Evolutionary conservation across 2,797 vertebrate species (phyloP), one percentile per base, ranked within the genome.

Genomic region (Sebastes minor): DNA sequence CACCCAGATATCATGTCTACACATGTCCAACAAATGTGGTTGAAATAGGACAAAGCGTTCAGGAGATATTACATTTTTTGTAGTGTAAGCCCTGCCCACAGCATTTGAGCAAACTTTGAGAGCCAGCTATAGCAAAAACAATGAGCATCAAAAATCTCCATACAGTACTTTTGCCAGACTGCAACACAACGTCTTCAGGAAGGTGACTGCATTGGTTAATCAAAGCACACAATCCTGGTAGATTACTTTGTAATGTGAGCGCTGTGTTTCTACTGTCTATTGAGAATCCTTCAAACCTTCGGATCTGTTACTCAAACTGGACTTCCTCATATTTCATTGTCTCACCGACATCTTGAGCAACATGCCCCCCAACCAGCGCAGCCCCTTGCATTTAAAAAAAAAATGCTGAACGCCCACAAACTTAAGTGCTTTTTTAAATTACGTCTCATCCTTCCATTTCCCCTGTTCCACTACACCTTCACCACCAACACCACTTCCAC

Each of bases 401-500:
- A 38, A 38, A 65, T n/a, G 30, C 60, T 81, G 55, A 68, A 70
- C 4, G 7, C 18, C 56, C 30, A 42, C 28, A 23, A 68, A 56
- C 72, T 59, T 64, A 23, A 9, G 23, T 28, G 53, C 30, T 78
- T 84, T 76, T 71, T 71, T 76, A 10, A 61, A 76, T 78, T 75
- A 32, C 1, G 14, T 68, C n/a, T 82, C 57, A 80, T 69, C 71
- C 57, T 46, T 30, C 38, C 69, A 22, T 49, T 56, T 22, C 61
- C 61, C 6, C 6, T 2, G n/a, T 77, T 78, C 64, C 85, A 69
- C 35, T 38, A 38, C 35, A 38, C 35, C 35, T 38, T 13, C 73
- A 79, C 27, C 78, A 83, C 79, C 7, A 62, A 46, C 72, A 70
- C 66, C 69, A 57, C 77, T 49, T 86, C 81, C 73, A 71, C 75